These are phyloP conservation scores for Botia almorhae DNA, from an alignment of 2,797 vertebrate species.

Conservation along the genomic window DNA sequence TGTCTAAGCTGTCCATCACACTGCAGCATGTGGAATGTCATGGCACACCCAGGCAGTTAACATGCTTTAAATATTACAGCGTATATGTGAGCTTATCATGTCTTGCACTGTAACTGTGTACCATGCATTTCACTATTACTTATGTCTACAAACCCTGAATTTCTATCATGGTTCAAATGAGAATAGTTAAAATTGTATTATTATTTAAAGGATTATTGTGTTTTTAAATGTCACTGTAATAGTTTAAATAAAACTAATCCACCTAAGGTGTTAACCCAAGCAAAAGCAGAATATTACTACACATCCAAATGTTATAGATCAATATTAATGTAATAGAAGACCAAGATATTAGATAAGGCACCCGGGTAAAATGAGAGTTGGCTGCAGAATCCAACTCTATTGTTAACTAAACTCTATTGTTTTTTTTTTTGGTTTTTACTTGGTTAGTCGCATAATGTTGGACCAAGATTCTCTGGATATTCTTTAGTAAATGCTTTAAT, in stretches of 20 bases:
- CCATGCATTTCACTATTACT: conserved; percentile 6
- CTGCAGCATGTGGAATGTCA: conserved; percentile 40
- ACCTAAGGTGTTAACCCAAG: conserved; percentile 47
- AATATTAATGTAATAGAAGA: conserved; percentile 33
- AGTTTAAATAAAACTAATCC: conserved; percentile 19
- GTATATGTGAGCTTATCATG: conserved; percentile 20
- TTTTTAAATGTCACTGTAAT: conserved; percentile 18
- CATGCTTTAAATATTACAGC: conserved; percentile 50
- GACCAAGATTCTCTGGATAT: conserved; percentile 9
- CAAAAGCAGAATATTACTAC: conserved; percentile 43
- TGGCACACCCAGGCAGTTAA: conserved; percentile 24
- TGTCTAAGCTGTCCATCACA: conserved; percentile 37
- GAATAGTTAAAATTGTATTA: conserved; percentile 5
- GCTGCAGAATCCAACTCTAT: conserved; percentile 49
- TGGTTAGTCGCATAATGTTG: background rate
- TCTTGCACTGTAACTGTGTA: conserved; percentile 42
- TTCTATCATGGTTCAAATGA: conserved; percentile 36
- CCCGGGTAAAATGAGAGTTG: conserved; percentile 65
- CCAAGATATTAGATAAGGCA: conserved; percentile 67
- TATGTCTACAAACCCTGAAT: conserved; percentile 39
- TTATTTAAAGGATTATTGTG: background rate
- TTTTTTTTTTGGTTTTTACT: background rate
- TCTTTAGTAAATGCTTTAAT: conserved; percentile 5
- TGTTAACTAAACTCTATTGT: conserved; percentile 53
- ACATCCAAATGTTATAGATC: conserved; percentile 36